phyloP scores from a whole-genome alignment of 2,113 vertebrate species.

The Saguinus imperator region DNA sequence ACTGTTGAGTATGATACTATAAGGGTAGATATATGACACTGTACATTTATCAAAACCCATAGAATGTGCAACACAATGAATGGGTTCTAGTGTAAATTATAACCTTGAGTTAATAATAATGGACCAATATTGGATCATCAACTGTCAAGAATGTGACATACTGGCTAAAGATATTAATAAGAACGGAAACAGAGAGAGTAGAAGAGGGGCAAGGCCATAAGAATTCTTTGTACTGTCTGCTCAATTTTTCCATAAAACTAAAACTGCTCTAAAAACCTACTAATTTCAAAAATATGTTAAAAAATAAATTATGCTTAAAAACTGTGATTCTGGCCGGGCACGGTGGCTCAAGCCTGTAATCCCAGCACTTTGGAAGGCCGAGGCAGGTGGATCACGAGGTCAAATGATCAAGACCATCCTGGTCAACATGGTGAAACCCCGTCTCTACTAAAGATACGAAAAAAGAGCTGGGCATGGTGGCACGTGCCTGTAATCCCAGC shows the following conservation, averaged over 20 bases:
- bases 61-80: not conserved
- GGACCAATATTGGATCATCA: not conserved
- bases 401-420: no score
- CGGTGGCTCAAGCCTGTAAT: no score
- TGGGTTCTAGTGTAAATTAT: not conserved
- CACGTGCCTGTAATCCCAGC: no score
- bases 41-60: not conserved
- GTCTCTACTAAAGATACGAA: no score
- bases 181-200: fast-evolving
- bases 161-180: not conserved
- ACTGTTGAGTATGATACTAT: not conserved
- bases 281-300: not conserved
- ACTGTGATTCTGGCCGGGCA: not conserved
- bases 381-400: no score
- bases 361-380: no score
- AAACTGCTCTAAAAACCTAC: not conserved
- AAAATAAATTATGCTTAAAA: not conserved
- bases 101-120: not conserved
- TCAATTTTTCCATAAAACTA: not conserved
- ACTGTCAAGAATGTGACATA: not conserved
- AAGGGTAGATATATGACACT: not conserved
- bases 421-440: no score
- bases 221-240: not conserved
- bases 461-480: no score
- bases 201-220: not conserved